Evolutionary conservation across 2,113 vertebrate genomes (phyloP).

Genomic region (Sarotherodon lohbergeri): DNA sequence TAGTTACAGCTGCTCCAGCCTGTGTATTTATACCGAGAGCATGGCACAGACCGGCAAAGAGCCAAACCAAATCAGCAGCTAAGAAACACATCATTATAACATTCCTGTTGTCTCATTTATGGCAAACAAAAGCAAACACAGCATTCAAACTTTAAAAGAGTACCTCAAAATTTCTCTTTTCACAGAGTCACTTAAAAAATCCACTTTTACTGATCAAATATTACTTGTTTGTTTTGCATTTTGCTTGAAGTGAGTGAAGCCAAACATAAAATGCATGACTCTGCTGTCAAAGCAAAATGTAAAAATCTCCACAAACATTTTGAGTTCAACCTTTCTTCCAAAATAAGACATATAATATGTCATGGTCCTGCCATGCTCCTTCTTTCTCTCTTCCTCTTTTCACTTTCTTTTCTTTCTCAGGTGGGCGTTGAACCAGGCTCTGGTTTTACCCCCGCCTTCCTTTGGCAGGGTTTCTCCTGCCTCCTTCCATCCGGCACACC

Average conservation of each 20-base stretch:
- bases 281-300: neutral
- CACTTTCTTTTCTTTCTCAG: neutral
- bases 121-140: neutral
- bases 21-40: neutral
- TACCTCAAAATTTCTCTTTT: neutral
- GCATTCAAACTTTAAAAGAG: neutral
- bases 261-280: neutral
- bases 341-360: neutral
- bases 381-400: neutral
- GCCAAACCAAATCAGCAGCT: slow-evolving; percentile 5
- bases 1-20: neutral
- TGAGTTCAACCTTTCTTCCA: neutral
- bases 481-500: neutral
- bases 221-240: neutral
- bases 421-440: neutral
- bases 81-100: slow-evolving; percentile 27
- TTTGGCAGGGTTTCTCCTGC: neutral
- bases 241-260: neutral
- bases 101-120: slow-evolving; percentile 3
- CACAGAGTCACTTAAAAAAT: neutral
- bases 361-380: neutral
- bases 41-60: neutral
- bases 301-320: neutral
- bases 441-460: neutral
- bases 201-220: neutral